These are phyloP conservation scores for Sphinx pinastri DNA, from an alignment of 2,888 invertebrate species.

Conservation along the genomic window DNA sequence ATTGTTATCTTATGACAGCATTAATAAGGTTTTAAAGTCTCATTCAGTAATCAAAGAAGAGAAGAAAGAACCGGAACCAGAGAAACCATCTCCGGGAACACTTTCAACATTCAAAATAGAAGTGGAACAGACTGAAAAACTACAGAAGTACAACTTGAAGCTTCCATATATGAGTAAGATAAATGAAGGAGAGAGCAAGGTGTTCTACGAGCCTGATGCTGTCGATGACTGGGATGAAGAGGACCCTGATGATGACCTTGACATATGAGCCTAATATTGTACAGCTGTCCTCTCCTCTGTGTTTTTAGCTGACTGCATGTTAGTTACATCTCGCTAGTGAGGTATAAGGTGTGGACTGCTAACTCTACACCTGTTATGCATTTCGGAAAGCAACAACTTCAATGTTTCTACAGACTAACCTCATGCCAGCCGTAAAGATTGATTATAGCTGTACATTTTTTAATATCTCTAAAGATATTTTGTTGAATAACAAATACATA, in stretches of 20 bases:
- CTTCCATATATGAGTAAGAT: constrained; percentile 85
- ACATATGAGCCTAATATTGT: constrained; percentile 66
- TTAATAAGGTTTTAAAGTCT: constrained; percentile 57
- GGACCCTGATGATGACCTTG: constrained; percentile 94
- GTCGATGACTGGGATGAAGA: constrained; percentile 93
- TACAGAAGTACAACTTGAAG: constrained; percentile 83
- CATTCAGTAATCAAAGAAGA: constrained; percentile 55
- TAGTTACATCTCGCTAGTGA: too few species aligned
- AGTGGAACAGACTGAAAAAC: constrained; percentile 84
- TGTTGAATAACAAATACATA: too few species aligned
- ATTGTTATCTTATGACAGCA: constrained; percentile 58
- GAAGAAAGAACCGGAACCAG: constrained; percentile 60
- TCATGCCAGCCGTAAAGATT: too few species aligned
- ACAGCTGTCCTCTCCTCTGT: neutral
- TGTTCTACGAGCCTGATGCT: constrained; percentile 90
- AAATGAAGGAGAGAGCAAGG: constrained; percentile 83
- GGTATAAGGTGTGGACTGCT: too few species aligned
- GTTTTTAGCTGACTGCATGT: too few species aligned
- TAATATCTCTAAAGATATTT: too few species aligned
- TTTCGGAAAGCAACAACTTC: too few species aligned
- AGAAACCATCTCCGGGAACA: constrained; percentile 65
- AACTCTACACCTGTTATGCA: too few species aligned
- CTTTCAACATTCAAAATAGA: constrained; percentile 87
- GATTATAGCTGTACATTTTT: too few species aligned
- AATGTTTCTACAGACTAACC: too few species aligned